Percentiles rank a stretch among this genome's conserved stretches.
Conservation (phyloP, 2,888 invertebrate species). For the Sesamia inferens region DNA sequence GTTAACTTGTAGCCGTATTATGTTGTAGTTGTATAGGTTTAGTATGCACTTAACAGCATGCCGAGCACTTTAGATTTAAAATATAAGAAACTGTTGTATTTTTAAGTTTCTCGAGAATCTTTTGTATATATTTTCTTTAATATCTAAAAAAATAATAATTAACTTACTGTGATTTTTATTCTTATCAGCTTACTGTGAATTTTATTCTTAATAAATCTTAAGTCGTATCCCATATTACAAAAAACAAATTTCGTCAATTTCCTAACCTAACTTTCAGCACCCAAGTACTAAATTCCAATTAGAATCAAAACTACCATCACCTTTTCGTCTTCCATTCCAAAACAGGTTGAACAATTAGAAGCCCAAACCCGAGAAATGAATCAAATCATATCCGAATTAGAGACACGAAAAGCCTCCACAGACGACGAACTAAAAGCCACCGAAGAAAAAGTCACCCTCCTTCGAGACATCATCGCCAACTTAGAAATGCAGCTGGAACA, state of each 20-base stretch:
- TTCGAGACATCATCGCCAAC: slow-evolving; percentile 94
- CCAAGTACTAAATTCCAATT: neutral
- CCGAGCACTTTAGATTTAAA: slow-evolving; percentile 9
- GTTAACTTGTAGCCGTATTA: neutral
- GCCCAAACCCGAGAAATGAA: slow-evolving; percentile 93
- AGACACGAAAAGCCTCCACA: slow-evolving; percentile 91
- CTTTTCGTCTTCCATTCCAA: slow-evolving; percentile 27
- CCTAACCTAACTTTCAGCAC: neutral
- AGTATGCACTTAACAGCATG: slow-evolving; percentile 54
- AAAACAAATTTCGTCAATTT: neutral
- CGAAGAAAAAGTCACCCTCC: slow-evolving; percentile 92
- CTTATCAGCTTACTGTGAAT: neutral
- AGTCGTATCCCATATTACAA: neutral
- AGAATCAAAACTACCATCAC: neutral
- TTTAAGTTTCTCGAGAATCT: neutral
- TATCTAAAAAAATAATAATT: neutral
- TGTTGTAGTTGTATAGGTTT: slow-evolving; percentile 15
- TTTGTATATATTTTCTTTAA: neutral
- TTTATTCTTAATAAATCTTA: neutral
- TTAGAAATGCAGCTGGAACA: slow-evolving; percentile 94
- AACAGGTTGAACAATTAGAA: slow-evolving; percentile 94
- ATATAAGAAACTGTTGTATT: neutral
- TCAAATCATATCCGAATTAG: slow-evolving; percentile 90
- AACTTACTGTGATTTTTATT: too few relatives aligned
- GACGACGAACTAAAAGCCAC: slow-evolving; percentile 94